Evolutionary conservation across 2,113 vertebrate genomes (phyloP), one percentile per base, ranked within the genome.

Genomic region (Trichomycterus rosablanca): DNA sequence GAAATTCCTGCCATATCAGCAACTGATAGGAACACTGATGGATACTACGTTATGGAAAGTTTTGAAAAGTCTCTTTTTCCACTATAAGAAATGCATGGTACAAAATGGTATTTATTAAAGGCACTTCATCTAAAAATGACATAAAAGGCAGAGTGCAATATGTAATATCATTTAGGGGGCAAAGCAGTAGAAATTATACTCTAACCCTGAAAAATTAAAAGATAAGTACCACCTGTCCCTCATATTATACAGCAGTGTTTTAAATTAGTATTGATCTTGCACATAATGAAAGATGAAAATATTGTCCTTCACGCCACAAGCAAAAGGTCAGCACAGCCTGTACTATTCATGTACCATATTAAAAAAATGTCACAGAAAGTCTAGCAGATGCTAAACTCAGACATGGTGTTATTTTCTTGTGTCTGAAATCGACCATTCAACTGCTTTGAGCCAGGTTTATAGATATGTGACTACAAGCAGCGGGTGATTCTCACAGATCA

Each of bases 201-300:
- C n/a, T n/a, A n/a, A n/a, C n/a, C n/a, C n/a, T n/a, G n/a, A n/a
- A n/a, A n/a, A n/a, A n/a, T n/a, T n/a, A n/a, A n/a, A n/a, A n/a
- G n/a, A n/a, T n/a, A n/a, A n/a, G n/a, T n/a, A n/a, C n/a, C n/a
- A n/a, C n/a, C n/a, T n/a, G n/a, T n/a, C n/a, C n/a, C n/a, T n/a
- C n/a, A n/a, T n/a, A 54, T 54, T 20, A 2, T 3, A 50, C 62
- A 30, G 30, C 30, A 24, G 20, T 39, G 52, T 28, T 32, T 4
- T 16, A 45, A 43, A 62, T 63, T 40, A 62, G n/a, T 35, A 26
- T 20, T 9, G 43, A 56, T 50, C 49, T 19, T 53, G 20, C 54
- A 37, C 42, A 55, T 68, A 34, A 68, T 67, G 18, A 63, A 59
- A 63, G 59, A 68, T 63, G 59, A 72, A 63, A 67, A 63, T 62